Conservation (phyloP, 1,140 invertebrate genomes). For the Hyles vespertilio region DNA sequence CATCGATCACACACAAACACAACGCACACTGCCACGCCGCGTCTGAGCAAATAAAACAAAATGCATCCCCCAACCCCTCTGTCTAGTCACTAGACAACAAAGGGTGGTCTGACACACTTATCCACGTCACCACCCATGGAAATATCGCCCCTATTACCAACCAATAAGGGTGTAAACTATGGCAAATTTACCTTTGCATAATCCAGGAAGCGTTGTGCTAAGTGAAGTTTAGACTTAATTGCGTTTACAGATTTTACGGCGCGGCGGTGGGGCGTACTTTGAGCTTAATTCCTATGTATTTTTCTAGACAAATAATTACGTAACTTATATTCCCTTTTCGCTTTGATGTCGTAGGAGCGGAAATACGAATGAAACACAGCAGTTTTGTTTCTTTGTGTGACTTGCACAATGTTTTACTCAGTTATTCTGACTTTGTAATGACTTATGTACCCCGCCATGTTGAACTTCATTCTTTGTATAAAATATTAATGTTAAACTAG, state of each 20-base stretch:
- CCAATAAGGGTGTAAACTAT: conserved; percentile 13
- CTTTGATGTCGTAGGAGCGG: no score
- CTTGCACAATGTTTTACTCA: no score
- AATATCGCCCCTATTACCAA: conserved; percentile 24
- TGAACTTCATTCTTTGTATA: no score
- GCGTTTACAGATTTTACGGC: conserved; percentile 64
- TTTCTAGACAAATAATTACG: conserved; percentile 8
- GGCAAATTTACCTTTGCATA: conserved; percentile 15
- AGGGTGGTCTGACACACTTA: conserved; percentile 48
- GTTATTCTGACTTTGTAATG: no score
- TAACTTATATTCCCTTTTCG: not conserved
- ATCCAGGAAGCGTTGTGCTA: conserved; percentile 57
- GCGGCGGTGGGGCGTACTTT: conserved; percentile 16
- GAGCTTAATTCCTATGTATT: conserved; percentile 11
- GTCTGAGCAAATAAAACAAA: conserved; percentile 65
- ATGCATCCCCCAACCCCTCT: conserved; percentile 42
- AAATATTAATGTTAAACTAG: no score
- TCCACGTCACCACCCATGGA: conserved; percentile 4
- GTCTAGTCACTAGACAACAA: conserved; percentile 71
- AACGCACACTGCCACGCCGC: conserved; percentile 22
- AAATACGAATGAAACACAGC: no score
- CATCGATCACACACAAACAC: conserved; percentile 56
- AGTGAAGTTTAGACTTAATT: conserved; percentile 65
- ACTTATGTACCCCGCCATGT: no score
- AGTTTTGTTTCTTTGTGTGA: no score